phyloP scores from a whole-genome alignment of 2,888 invertebrate species.

The Lycophotia porphyrea region DNA sequence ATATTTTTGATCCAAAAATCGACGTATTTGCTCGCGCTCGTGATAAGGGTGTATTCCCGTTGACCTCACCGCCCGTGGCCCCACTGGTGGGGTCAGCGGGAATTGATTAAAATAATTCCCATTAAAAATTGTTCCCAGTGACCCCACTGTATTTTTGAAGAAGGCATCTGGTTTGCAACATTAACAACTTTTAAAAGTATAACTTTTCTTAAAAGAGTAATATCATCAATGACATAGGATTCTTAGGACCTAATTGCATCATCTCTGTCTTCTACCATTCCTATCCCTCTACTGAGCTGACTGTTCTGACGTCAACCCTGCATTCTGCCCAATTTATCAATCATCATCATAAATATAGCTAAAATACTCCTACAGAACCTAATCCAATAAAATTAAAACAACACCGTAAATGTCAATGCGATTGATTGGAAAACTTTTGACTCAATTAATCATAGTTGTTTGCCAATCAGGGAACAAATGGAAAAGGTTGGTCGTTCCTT shows the following conservation, averaged over 20 bases:
- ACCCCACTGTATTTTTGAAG: too few relatives aligned
- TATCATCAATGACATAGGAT: neutral
- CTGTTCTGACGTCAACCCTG: neutral
- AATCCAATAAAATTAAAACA: conserved; percentile 9
- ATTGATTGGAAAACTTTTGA: conserved; percentile 50
- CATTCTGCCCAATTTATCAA: neutral
- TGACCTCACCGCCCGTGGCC: too few relatives aligned
- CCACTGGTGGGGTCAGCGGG: too few relatives aligned
- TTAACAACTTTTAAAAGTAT: neutral
- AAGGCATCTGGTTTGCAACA: too few relatives aligned
- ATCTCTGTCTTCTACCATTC: neutral
- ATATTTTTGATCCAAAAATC: too few relatives aligned
- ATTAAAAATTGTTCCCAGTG: too few relatives aligned
- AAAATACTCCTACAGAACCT: neutral
- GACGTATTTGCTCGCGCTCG: too few relatives aligned
- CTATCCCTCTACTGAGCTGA: neutral
- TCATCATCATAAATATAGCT: neutral
- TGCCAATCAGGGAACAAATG: conserved; percentile 25
- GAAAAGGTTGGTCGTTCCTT: conserved; percentile 14
- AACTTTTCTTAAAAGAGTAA: neutral
- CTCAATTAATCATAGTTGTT: conserved; percentile 52
- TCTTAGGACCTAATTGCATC: neutral
- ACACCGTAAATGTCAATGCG: conserved; percentile 1
- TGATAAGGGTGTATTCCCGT: too few relatives aligned
- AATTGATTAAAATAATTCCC: too few relatives aligned